A percentile compares a stretch with the other conserved stretches of the same genome.
phyloP scores from a whole-genome alignment of 2,888 invertebrate genomes.

The Drosophila pseudotalamancana region DNA sequence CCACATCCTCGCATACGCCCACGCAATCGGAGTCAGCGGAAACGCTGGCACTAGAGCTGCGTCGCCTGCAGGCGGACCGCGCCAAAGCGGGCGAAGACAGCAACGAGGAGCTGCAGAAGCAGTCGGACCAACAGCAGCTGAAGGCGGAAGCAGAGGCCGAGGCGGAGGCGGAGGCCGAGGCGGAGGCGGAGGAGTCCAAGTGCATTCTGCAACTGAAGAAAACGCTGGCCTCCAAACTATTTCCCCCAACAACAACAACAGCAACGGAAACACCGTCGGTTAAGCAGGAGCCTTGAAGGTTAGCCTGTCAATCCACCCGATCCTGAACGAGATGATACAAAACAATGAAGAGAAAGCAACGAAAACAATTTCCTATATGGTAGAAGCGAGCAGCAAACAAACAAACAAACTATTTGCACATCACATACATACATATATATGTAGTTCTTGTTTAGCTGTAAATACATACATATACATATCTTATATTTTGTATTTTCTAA shows the following conservation, averaged over 20 bases:
- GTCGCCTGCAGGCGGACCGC: constrained; percentile 47
- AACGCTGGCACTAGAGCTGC: constrained; percentile 42
- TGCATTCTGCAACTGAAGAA: constrained; percentile 52
- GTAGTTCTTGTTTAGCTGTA: constrained; percentile 61
- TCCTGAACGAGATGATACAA: constrained; percentile 19
- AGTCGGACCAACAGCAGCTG: constrained; percentile 11
- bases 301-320: neutral
- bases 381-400: constrained; percentile 34
- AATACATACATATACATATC: constrained; percentile 45
- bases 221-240: constrained; percentile 63
- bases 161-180: constrained; percentile 12
- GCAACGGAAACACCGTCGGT: constrained; percentile 24
- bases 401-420: constrained; percentile 48
- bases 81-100: constrained; percentile 36
- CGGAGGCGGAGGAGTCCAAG: constrained; percentile 34
- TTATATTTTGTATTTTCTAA: constrained; percentile 49
- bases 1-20: constrained; percentile 65
- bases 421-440: constrained; percentile 39
- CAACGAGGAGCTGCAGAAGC: constrained; percentile 13
- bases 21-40: constrained; percentile 69
- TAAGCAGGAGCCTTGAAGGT: constrained; percentile 50
- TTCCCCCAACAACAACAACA: constrained; percentile 39
- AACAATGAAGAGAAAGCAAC: neutral
- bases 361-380: constrained; percentile 47
- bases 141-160: constrained; percentile 2